These are phyloP conservation scores for Watsonalla binaria DNA, from an alignment of 2,888 invertebrate genomes.

Conservation along the genomic window DNA sequence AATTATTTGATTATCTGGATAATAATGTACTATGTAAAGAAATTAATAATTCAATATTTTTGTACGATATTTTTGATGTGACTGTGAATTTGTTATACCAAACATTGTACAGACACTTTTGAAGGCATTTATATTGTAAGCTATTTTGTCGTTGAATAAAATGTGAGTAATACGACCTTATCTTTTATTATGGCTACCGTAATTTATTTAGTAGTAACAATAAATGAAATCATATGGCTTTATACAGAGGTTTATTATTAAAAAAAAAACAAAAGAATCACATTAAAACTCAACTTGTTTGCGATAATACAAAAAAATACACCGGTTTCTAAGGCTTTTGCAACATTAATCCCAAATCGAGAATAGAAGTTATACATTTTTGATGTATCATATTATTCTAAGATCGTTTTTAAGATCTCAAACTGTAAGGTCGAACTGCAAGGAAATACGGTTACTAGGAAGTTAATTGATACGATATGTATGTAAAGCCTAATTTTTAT, in stretches of 20 bases:
- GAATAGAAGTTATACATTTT: too few relatives aligned
- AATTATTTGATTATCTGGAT: too few relatives aligned
- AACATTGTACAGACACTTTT: conserved; percentile 40
- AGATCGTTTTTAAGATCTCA: too few relatives aligned
- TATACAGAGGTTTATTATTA: conserved; percentile 39
- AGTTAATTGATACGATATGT: too few relatives aligned
- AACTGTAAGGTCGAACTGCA: too few relatives aligned
- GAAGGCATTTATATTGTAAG: conserved; percentile 26
- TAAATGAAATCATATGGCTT: conserved; percentile 14
- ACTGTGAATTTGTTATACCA: conserved; percentile 9
- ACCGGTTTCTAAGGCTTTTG: too few relatives aligned
- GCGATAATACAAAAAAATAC: conserved; percentile 17
- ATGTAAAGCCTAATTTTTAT: background rate
- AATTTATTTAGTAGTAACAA: background rate
- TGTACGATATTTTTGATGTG: background rate
- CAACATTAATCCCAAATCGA: too few relatives aligned
- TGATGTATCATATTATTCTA: too few relatives aligned
- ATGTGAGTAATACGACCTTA: conserved; percentile 5
- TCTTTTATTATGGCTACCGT: background rate
- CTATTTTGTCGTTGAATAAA: conserved; percentile 32
- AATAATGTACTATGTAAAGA: background rate
- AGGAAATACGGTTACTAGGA: too few relatives aligned
- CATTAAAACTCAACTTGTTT: conserved; percentile 37
- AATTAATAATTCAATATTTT: background rate
- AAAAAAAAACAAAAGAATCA: conserved; percentile 25